These are phyloP conservation scores for Tetramorium bicarinatum DNA, from an alignment of 2,888 invertebrate species.

Conservation along the genomic window DNA sequence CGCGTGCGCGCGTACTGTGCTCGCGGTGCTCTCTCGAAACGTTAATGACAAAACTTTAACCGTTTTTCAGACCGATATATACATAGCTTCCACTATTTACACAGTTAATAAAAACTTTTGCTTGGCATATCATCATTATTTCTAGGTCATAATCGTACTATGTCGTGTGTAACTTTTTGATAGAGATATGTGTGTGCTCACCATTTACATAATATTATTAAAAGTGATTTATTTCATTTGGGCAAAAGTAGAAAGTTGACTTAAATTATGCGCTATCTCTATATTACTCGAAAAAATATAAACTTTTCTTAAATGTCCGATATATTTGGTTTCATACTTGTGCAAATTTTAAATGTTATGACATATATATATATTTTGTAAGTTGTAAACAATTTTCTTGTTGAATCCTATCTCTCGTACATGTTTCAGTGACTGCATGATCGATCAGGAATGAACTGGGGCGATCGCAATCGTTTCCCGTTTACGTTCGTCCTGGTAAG, in stretches of 20 bases:
- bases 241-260: neutral
- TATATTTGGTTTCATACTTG: neutral
- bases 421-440: slow-evolving; percentile 24
- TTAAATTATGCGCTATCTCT: neutral
- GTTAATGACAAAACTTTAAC: slow-evolving; percentile 14
- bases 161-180: slow-evolving; percentile 5
- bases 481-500: slow-evolving; percentile 43
- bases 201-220: neutral
- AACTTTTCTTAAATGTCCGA: neutral
- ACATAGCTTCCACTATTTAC: neutral
- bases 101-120: slow-evolving; percentile 29
- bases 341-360: neutral
- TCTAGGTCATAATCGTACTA: neutral
- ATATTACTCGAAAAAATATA: neutral
- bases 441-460: slow-evolving; percentile 39
- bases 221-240: neutral
- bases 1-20: too few species aligned
- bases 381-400: neutral
- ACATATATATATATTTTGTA: neutral
- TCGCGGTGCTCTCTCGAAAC: neutral
- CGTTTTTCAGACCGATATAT: neutral
- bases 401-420: neutral
- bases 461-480: slow-evolving; percentile 42
- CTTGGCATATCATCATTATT: slow-evolving; percentile 4
- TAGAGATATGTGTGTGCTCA: neutral